Percentiles rank a stretch among this genome's conserved stretches.
Conservation (phyloP, 2,113 vertebrate species). For the Syrmaticus mikado region DNA sequence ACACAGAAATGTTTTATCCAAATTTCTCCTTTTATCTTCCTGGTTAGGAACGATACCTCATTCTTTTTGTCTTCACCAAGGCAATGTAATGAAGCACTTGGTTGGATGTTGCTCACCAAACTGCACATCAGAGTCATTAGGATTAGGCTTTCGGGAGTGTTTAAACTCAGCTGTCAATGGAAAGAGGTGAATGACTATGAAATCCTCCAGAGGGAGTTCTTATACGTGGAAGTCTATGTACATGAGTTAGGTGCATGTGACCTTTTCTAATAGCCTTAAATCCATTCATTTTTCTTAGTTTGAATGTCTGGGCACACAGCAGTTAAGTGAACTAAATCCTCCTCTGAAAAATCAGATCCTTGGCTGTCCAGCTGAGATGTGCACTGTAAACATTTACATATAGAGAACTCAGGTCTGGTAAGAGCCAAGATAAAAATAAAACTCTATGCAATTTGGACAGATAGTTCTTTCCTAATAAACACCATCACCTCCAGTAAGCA, state of each 20-base stretch:
- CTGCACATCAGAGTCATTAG: neutral
- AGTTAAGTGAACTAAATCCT: neutral
- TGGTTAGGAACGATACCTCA: neutral
- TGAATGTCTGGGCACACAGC: neutral
- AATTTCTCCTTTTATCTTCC: neutral
- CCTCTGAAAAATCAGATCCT: neutral
- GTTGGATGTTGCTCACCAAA: neutral
- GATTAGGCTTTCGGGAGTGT: neutral
- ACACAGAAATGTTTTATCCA: neutral
- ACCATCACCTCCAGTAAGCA: fast-evolving
- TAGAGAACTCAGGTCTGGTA: neutral
- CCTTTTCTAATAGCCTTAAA: neutral
- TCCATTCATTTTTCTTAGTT: neutral
- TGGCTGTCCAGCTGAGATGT: neutral
- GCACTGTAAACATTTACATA: neutral
- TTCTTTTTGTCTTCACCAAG: neutral
- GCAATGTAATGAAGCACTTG: neutral
- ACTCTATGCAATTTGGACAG: neutral
- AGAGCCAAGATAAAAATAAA: neutral
- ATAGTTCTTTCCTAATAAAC: neutral
- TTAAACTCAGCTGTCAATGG: neutral
- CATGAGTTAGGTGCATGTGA: neutral
- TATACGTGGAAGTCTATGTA: neutral
- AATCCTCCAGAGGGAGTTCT: constrained; percentile 23
- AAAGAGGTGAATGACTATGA: neutral